Evolutionary conservation across 2,888 invertebrate species (phyloP).

Genomic region (Hemaris fuciformis): DNA sequence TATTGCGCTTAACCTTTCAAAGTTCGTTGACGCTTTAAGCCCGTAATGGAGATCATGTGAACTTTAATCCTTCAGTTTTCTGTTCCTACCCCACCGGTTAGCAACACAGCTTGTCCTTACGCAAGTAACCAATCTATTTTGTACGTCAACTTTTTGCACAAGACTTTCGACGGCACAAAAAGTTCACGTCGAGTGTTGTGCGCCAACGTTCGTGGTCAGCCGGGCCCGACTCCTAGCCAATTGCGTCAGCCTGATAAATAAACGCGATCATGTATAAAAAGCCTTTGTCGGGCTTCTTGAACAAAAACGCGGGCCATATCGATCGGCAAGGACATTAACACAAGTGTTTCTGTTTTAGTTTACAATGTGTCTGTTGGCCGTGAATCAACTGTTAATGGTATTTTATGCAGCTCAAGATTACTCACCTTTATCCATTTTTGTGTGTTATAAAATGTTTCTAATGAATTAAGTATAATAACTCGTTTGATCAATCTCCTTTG

Average conservation of each 20-base stretch:
- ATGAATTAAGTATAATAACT: neutral
- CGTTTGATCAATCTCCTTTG: neutral
- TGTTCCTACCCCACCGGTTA: neutral
- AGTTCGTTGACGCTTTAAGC: neutral
- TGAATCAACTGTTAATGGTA: neutral
- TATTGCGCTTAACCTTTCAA: neutral
- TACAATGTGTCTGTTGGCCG: conserved; percentile 4
- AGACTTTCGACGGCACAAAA: neutral
- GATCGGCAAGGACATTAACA: conserved; percentile 51
- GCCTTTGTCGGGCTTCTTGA: conserved; percentile 61
- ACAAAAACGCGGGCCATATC: conserved; percentile 43
- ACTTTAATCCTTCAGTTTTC: neutral
- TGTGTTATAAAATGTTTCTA: neutral
- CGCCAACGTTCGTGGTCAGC: neutral
- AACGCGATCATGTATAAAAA: conserved; percentile 29
- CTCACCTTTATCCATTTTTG: neutral
- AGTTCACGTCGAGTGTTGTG: neutral
- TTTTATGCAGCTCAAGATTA: neutral
- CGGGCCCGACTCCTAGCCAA: neutral
- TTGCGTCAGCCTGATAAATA: conserved; percentile 10
- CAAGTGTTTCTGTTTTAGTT: conserved; percentile 37
- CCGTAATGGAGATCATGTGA: neutral
- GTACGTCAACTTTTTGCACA: neutral
- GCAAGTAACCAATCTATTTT: neutral
- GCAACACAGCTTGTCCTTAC: neutral